Evolutionary conservation across 2,888 invertebrate species (phyloP), one percentile per base, ranked within the genome.

Genomic region (Morinoia aosen): DNA sequence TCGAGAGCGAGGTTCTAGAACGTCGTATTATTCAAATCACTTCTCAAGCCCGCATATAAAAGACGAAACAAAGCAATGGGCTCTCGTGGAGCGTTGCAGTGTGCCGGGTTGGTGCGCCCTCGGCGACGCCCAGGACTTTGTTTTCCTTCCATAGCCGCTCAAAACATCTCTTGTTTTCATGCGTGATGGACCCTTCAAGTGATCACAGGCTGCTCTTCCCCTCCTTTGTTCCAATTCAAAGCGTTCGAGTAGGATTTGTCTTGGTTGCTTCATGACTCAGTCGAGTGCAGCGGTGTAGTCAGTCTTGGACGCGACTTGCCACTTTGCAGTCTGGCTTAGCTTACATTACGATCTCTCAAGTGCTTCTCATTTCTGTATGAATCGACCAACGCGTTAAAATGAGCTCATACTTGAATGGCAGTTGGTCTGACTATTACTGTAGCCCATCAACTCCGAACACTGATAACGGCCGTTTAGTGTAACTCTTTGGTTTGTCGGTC

Each of bases 91-190:
- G 33, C 33, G 76, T 39, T 90, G 90, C 12, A 7, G 90, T 90
- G 19, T 90, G 39, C 33, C 40, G 19, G 88, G 40, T 40, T 90
- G 48, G 90, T 48, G 19, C 12, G 48, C 40, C 39, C 14, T 12
- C 39, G 39, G 90, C 5, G 90, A 40, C 40, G 90, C 90, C 40
- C 90, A 7, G 16, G 40, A 19, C 90, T 14, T 90, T 90, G 90
- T 90, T 90, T 90, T 90, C 90, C 90, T 90, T 90, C 48, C 90
- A 90, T 90, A 40, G 90, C 39, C 33, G 90, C 39, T 90, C 25
- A 90, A 90, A 90, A 90, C 90, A 90, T 90, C 19, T 90, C 90
- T 90, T 90, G 90, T 90, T 90, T 90, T 90, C 90, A 40, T 90
- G 90, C 90, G 40, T 40, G 90, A 90, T 90, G 90, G 40, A 90